Evolutionary conservation across 2,797 vertebrate genomes (phyloP), one percentile per base, ranked within the genome.

Genomic region (Typhlichthys subterraneus): DNA sequence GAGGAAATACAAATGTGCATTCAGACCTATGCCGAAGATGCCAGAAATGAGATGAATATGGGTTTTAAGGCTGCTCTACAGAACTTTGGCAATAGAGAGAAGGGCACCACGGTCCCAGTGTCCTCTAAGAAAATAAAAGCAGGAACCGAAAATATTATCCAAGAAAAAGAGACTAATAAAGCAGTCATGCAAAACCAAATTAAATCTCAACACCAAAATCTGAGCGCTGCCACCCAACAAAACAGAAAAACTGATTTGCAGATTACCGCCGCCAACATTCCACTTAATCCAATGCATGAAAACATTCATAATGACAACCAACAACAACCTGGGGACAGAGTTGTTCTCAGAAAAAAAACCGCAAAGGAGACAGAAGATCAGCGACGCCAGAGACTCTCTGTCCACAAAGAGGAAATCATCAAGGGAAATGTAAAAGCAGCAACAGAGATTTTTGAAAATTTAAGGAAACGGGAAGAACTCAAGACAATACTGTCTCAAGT

Each of bases 371-470:
- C 93, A 0, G 91, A 93, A 50, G 91, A 92, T 2, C 90, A 95
- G 58, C 90, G 92, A 71, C 72, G 90, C 23, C 92, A 94, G 73
- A 93, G 94, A 55, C 77, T 95, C 57, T 95, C 95, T 1, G 84
- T 94, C 23, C 94, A 95, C 83, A 95, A 92, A 65, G 94, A 95
- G 1, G 94, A 95, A 75, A 95, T 95, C 58, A 93, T 95, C 89
- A 94, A 86, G 78, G 94, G 91, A 70, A 94, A 95, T 0, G 90
- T 92, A 42, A 88, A 89, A 63, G 90, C 86, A 3, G 88, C 92
- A 5, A 93, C 92, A 84, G 92, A 95, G 79, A 95, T 93, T 65
- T 92, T 94, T 83, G 93, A 94, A 60, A 93, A 92, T 76, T 65
- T 94, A 59, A 91, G 87, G 49, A 94, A 91, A 72, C 93, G 93